A percentile compares a stretch with the other conserved stretches of the same genome.
These are phyloP conservation scores for Pecten maximus DNA, from an alignment of 2,888 invertebrate genomes.

Conservation along the genomic window DNA sequence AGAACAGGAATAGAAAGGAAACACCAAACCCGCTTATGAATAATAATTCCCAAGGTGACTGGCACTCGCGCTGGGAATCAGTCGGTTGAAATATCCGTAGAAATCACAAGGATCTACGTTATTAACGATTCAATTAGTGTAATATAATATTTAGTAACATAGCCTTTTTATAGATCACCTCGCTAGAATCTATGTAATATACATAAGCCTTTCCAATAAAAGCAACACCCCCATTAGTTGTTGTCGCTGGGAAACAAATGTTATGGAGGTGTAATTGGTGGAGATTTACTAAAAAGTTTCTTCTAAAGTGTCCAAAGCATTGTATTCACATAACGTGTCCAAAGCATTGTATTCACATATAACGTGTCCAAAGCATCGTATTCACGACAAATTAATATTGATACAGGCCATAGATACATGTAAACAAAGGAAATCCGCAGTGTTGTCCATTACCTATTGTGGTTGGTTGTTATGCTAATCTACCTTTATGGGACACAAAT, in stretches of 20 bases:
- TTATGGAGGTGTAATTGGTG: too few relatives aligned
- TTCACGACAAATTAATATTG: too few relatives aligned
- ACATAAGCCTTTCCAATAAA: neutral
- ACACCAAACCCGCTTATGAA: neutral
- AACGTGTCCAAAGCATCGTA: too few relatives aligned
- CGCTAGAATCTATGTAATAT: neutral
- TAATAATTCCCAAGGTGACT: neutral
- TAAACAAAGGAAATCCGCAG: too few relatives aligned
- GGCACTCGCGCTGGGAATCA: neutral
- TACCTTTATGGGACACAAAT: too few relatives aligned
- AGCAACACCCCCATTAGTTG: neutral
- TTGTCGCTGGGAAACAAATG: neutral
- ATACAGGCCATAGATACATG: too few relatives aligned
- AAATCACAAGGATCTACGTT: neutral
- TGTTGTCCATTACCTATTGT: too few relatives aligned
- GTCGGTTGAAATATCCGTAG: neutral
- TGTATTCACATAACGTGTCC: too few relatives aligned
- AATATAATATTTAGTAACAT: neutral
- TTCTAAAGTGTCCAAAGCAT: too few relatives aligned
- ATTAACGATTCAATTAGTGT: constrained; percentile 4
- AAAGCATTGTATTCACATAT: too few relatives aligned
- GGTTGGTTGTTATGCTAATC: too few relatives aligned
- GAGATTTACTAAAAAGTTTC: too few relatives aligned
- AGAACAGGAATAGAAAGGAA: neutral
- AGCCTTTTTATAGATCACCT: neutral